Percentiles rank a stretch among this genome's conserved stretches.
Conservation (phyloP, 2,888 invertebrate species). For the Eupithecia centaureata region DNA sequence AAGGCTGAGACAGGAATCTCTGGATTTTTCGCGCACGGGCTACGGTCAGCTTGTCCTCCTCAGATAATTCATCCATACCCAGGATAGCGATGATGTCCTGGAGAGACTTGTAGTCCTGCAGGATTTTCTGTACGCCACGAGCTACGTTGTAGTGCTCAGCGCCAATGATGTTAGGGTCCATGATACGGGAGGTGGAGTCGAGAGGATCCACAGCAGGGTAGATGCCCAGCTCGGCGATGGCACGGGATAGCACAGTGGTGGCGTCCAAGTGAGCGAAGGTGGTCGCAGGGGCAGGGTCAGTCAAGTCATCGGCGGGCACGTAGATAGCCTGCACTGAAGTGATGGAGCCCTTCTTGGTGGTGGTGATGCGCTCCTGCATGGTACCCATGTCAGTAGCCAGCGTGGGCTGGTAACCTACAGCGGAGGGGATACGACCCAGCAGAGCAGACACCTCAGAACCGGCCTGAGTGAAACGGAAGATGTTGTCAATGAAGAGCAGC, state of each 20-base stretch:
- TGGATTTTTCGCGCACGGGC: conserved; percentile 98
- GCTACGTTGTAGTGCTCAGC: conserved; percentile 95
- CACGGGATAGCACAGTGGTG: conserved; percentile 96
- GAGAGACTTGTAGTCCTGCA: conserved; percentile 91
- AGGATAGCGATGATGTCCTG: conserved; percentile 96
- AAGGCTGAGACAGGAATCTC: conserved; percentile 96
- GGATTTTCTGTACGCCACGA: conserved; percentile 95
- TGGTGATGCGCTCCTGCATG: conserved; percentile 98
- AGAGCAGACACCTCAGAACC: conserved; percentile 96
- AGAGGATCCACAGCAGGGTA: conserved; percentile 98
- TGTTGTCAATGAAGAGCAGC: conserved; percentile 97
- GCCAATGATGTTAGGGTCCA: conserved; percentile 97
- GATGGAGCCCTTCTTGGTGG: conserved; percentile 97
- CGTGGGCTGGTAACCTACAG: conserved; percentile 98
- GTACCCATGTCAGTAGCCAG: conserved; percentile 98
- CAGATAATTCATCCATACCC: conserved; percentile 94
- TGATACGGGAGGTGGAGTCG: conserved; percentile 96
- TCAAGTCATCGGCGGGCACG: conserved; percentile 98
- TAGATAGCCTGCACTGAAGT: conserved; percentile 98
- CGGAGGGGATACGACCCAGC: conserved; percentile 97
- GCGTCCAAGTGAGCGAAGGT: conserved; percentile 98
- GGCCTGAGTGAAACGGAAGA: conserved; percentile 97
- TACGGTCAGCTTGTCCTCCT: conserved; percentile 97
- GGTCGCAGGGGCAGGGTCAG: conserved; percentile 97
- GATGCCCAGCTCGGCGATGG: conserved; percentile 96